Evolutionary conservation across 30 jellyfish, hydroid and myxozoan genomes (phyloP), one percentile per base, ranked within the genome.

Genomic region (Aurelia aurita): DNA sequence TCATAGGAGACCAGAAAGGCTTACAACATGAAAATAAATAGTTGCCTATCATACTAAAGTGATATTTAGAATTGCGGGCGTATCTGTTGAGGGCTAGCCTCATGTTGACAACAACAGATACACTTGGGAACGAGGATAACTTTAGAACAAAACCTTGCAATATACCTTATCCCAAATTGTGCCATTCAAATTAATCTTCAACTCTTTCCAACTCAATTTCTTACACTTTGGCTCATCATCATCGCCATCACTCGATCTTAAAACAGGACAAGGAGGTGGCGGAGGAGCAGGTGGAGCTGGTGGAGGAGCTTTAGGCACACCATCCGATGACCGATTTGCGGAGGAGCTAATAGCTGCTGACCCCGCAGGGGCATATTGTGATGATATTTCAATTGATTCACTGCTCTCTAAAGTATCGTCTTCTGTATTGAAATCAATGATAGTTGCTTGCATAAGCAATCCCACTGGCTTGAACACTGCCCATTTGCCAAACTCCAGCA

Each of bases 381-480:
- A 63, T 0, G 93, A 44, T 19, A 83, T 51, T 20, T 83, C 93
- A n/a, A 70, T 70, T 3, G 87, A 19, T 55, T 83, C 93, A 45
- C 76, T 83, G 82, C 93, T 83, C 67, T 83, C 93, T 53, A 83
- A 34, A 15, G 93, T 53, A 59, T 83, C 93, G 28, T 71, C 93
- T 1, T 83, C 93, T 10, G 78, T 83, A 61, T 83, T 83, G 67
- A 83, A 83, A 47, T 83, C 93, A 51, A 83, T 83, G 19, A 83
- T 83, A 3, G 93, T 83, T 19, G 87, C 93, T 58, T 83, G 93
- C 93, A 83, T 70, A 9, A 83, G 74, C 76, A 83, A 15, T 12
- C 93, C 93, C 10, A 83, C 72, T 39, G 93, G 93, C 74, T 83
- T 83, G 93, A 83, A 83, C 0, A 83, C 93, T 14, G 93, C 93